Percentiles rank a stretch among this genome's conserved stretches.
phyloP scores from a whole-genome alignment of 1,140 invertebrate species.

The Coelopa frigida region DNA sequence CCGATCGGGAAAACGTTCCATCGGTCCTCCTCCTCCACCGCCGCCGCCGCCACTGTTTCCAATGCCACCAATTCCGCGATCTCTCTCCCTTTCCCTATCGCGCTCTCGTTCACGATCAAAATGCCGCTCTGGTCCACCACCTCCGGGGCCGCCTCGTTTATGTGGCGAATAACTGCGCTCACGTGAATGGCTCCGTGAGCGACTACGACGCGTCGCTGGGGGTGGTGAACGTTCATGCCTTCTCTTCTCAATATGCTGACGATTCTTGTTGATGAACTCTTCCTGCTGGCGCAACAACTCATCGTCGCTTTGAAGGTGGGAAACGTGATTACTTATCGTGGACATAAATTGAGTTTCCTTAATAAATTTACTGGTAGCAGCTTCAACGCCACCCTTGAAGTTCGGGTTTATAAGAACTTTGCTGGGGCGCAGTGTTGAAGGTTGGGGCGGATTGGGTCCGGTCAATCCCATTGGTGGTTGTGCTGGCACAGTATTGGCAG shows the following conservation, averaged over 20 bases:
- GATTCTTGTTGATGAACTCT: conserved; percentile 44
- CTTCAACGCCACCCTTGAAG: conserved; percentile 43
- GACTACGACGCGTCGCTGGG: conserved; percentile 14
- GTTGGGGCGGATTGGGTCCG: background rate
- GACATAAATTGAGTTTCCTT: conserved; percentile 43
- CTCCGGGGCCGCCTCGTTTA: conserved; percentile 19
- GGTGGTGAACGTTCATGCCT: conserved; percentile 35
- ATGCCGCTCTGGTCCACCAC: conserved; percentile 14
- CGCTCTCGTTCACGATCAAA: conserved; percentile 26
- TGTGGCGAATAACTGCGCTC: conserved; percentile 40
- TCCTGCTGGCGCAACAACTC: conserved; percentile 42
- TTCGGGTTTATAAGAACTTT: conserved; percentile 45
- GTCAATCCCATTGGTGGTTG: conserved; percentile 6
- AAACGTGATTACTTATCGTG: conserved; percentile 27
- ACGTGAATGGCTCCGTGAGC: conserved; percentile 33
- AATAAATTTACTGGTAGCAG: conserved; percentile 42
- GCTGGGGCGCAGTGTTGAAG: conserved; percentile 26
- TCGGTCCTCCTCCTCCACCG: background rate
- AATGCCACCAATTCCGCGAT: conserved; percentile 24
- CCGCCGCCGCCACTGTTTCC: conserved; percentile 13
- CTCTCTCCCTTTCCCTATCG: conserved; percentile 30
- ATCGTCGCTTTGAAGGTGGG: conserved; percentile 23
- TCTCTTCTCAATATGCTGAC: conserved; percentile 41
- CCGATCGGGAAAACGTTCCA: no score
- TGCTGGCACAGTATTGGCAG: background rate